These are phyloP conservation scores for Phylloscopus trochiloides DNA, from an alignment of 2,113 vertebrate species.

Conservation along the genomic window DNA sequence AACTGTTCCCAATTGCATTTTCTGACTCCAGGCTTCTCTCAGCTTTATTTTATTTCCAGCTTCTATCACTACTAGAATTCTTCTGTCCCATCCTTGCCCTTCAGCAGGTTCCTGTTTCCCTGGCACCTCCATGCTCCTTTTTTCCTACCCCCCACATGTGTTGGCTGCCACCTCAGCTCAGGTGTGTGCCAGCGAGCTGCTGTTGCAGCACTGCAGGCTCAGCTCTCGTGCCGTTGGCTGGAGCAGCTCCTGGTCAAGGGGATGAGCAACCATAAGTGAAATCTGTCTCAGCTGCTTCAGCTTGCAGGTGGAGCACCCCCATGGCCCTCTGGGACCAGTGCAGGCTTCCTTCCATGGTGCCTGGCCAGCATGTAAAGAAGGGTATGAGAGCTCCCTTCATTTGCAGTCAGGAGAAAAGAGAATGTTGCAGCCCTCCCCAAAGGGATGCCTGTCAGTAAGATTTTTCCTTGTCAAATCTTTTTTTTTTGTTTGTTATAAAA, in stretches of 20 bases:
- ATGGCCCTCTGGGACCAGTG: background rate
- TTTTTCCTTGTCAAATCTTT: background rate
- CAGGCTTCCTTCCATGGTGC: background rate
- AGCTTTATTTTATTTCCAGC: background rate
- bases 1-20: background rate
- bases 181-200: fast-evolving
- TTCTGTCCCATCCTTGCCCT: background rate
- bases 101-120: background rate
- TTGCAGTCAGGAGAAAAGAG: background rate
- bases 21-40: background rate
- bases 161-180: background rate
- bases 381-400: background rate
- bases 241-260: background rate
- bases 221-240: fast-evolving
- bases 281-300: background rate
- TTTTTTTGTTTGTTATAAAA: background rate
- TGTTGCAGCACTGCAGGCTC: background rate
- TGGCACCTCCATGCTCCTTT: background rate
- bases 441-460: background rate
- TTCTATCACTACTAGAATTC: background rate
- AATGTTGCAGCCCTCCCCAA: background rate
- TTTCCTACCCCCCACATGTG: background rate
- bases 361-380: background rate
- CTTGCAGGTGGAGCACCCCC: background rate
- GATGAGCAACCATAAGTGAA: background rate